Percentiles rank a stretch among this genome's conserved stretches.
These are phyloP conservation scores for Labeo calbasu DNA, from an alignment of 2,797 vertebrate genomes.

Conservation along the genomic window DNA sequence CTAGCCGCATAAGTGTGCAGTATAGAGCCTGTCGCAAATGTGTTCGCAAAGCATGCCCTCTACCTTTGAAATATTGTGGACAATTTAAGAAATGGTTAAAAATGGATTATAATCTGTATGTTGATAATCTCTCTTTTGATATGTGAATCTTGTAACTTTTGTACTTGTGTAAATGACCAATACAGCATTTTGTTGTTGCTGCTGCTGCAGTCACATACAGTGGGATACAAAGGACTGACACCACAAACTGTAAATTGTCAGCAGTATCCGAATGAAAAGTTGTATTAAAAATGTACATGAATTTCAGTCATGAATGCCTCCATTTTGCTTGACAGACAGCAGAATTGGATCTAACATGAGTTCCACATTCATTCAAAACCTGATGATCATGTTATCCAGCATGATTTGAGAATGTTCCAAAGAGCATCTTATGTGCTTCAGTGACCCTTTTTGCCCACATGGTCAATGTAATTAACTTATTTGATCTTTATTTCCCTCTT, in stretches of 20 bases:
- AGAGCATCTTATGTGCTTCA: constrained; percentile 11
- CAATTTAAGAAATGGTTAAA: background rate
- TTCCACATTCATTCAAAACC: background rate
- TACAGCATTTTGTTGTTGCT: background rate
- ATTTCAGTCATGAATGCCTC: background rate
- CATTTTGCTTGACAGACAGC: background rate
- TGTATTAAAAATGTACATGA: background rate
- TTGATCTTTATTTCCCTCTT: background rate
- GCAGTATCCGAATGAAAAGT: background rate
- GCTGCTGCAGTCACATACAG: background rate
- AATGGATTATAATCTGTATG: background rate
- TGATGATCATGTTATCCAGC: background rate
- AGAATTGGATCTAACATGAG: background rate
- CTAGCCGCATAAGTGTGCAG: constrained; percentile 14
- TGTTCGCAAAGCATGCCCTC: constrained; percentile 59
- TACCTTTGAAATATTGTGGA: constrained; percentile 1
- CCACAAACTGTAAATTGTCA: background rate
- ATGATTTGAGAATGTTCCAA: constrained; percentile 1
- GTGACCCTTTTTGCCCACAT: background rate
- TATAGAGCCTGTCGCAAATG: constrained; percentile 44
- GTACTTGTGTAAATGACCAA: background rate
- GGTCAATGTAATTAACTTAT: background rate
- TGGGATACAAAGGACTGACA: background rate
- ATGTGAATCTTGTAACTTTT: background rate
- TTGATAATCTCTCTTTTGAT: background rate